A percentile compares a stretch with the other conserved stretches of the same genome.
Evolutionary conservation across 2,888 invertebrate species (phyloP).

Genomic region (Drosophila percnosoma): DNA sequence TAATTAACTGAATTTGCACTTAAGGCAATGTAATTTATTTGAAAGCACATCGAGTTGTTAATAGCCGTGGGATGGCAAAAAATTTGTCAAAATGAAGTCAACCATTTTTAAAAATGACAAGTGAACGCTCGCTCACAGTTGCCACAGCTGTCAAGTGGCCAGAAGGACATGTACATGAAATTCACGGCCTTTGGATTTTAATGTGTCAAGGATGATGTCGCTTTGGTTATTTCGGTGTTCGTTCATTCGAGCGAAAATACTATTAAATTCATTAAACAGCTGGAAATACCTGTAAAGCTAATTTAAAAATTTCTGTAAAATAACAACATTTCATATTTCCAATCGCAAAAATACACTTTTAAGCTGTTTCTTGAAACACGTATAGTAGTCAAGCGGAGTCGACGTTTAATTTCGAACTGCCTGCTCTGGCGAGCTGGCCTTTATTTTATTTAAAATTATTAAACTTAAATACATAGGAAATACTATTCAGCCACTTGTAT

Average conservation of each 20-base stretch:
- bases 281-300: neutral
- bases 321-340: neutral
- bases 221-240: slow-evolving; percentile 14
- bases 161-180: slow-evolving; percentile 37
- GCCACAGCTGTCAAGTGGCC: slow-evolving; percentile 54
- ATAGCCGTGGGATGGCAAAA: slow-evolving; percentile 17
- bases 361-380: neutral
- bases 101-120: slow-evolving; percentile 31
- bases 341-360: neutral
- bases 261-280: neutral
- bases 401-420: too few species aligned
- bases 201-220: slow-evolving; percentile 23
- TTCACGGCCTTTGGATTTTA: slow-evolving; percentile 28
- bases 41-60: slow-evolving; percentile 45
- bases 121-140: slow-evolving; percentile 37
- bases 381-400: too few species aligned
- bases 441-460: too few species aligned
- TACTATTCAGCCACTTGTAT: too few species aligned
- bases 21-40: slow-evolving; percentile 51
- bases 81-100: slow-evolving; percentile 37
- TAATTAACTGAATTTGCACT: slow-evolving; percentile 42
- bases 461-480: too few species aligned
- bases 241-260: slow-evolving; percentile 3
- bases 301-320: neutral
- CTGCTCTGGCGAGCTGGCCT: too few species aligned